phyloP scores from a whole-genome alignment of 2,797 vertebrate species.

The Neostethus bicornis region DNA sequence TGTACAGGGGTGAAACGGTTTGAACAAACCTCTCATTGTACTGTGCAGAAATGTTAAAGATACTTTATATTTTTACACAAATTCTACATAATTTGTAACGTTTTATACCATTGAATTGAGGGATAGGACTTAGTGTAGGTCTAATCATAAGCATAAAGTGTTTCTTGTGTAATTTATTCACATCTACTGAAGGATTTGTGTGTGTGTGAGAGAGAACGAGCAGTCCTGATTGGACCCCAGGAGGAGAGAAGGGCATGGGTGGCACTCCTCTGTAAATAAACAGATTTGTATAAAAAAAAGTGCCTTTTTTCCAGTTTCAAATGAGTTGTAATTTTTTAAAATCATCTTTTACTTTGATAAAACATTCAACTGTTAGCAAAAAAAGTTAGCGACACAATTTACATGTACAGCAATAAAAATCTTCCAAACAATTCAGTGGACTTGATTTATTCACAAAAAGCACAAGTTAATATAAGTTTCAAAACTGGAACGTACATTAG shows the following conservation, averaged over 20 bases:
- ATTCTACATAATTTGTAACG: conserved; percentile 50
- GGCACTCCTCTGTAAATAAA: conserved; percentile 74
- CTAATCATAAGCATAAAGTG: conserved; percentile 45
- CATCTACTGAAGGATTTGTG: conserved; percentile 44
- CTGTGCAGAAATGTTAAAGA: conserved; percentile 47
- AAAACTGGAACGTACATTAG: too few relatives aligned
- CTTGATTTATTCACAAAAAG: conserved; percentile 30
- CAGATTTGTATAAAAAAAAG: conserved; percentile 59
- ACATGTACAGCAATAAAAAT: conserved; percentile 58
- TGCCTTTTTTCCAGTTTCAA: conserved; percentile 53
- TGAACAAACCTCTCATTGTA: conserved; percentile 34
- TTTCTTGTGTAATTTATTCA: conserved; percentile 60
- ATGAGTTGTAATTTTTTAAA: conserved; percentile 56
- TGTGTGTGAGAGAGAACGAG: too few relatives aligned
- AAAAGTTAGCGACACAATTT: conserved; percentile 29
- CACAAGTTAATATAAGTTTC: conserved; percentile 10
- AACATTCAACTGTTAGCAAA: conserved; percentile 29
- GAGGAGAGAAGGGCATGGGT: too few relatives aligned
- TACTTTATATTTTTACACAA: conserved; percentile 69
- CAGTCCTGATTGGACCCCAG: too few relatives aligned
- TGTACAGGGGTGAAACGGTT: conserved; percentile 28
- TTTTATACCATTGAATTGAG: conserved; percentile 43
- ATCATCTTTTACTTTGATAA: conserved; percentile 31
- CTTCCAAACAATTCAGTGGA: conserved; percentile 28
- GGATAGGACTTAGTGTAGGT: conserved; percentile 20